phyloP scores from a whole-genome alignment of 2,113 vertebrate species.

The Jaculus jaculus region DNA sequence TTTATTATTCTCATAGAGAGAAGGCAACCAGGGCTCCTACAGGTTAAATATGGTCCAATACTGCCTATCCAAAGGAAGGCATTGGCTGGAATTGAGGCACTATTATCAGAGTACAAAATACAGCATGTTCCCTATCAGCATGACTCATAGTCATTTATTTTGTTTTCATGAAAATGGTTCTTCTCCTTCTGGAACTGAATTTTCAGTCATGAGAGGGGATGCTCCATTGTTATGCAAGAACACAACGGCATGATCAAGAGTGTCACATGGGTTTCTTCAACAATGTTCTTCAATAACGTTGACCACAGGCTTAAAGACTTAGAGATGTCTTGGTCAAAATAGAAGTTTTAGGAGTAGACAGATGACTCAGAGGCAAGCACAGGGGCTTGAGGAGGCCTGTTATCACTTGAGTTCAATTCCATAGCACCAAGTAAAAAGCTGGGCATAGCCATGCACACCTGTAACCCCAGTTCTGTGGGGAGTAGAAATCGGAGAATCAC shows the following conservation, averaged over 20 bases:
- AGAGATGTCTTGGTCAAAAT: not conserved
- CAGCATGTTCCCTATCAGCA: no score
- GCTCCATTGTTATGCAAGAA: not conserved
- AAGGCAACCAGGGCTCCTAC: not conserved
- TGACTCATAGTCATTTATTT: no score
- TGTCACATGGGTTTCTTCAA: not conserved
- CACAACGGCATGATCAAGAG: not conserved
- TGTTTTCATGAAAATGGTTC: not conserved
- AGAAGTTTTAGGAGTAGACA: not conserved
- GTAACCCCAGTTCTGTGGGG: no score
- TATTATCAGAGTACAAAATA: not conserved
- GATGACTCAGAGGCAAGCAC: no score
- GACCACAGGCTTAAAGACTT: not conserved
- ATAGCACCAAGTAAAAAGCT: no score
- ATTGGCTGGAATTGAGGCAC: not conserved
- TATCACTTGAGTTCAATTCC: no score
- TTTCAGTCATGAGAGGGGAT: not conserved
- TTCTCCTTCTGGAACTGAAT: not conserved
- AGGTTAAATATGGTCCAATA: not conserved
- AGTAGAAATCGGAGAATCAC: no score
- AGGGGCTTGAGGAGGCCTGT: no score
- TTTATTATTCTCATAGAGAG: not conserved
- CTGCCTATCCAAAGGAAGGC: not conserved
- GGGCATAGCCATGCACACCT: no score
- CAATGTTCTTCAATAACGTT: not conserved